Evolutionary conservation across 2,888 invertebrate genomes (phyloP), one percentile per base, ranked within the genome.

Genomic region (Thumatha senex): DNA sequence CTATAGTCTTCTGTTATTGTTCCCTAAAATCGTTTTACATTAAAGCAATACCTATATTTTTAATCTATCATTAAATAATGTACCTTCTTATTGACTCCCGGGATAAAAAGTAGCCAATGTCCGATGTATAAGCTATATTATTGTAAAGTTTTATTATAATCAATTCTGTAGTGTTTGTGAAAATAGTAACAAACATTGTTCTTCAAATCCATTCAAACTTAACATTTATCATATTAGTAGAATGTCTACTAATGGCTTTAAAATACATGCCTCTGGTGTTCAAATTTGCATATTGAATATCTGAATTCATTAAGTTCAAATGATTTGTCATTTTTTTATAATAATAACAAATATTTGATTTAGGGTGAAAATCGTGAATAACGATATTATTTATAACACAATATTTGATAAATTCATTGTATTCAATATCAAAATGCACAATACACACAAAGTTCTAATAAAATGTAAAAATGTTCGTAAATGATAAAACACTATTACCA

Each of bases 1-100:
- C 18, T 24, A 5, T 5, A 24, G 18, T 24, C 18, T 24, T 4
- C 5, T 5, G 18, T 24, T 44, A 48, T 45, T 13, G 12, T 31
- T 34, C 12, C 18, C 18, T 9, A 9, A 34, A 11, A 34, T 34
- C 12, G 12, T 43, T 34, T 10, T 18, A 5, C 18, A 24, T 40
- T 38, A 38, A 49, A 50, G 40, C 46, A 48, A 52, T 11, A 13
- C 13, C 18, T 24, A 5, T 2, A 24, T 24, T 24, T 24, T 24
- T 24, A 24, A 24, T 24, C 18, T 52, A 48, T 63, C 46, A 59
- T 34, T 44, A 35, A 35, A 35, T 54, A 46, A 48, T 50, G 45
- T 43, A 42, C 33, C 40, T n/a, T n/a, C n/a, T n/a, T n/a, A n/a
- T n/a, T n/a, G n/a, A n/a, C n/a, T n/a, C n/a, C n/a, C n/a, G n/a